Percentiles rank a stretch among this genome's conserved stretches.
Evolutionary conservation across 2,113 vertebrate genomes (phyloP).

Genomic region (Xiphorhynchus elegans): DNA sequence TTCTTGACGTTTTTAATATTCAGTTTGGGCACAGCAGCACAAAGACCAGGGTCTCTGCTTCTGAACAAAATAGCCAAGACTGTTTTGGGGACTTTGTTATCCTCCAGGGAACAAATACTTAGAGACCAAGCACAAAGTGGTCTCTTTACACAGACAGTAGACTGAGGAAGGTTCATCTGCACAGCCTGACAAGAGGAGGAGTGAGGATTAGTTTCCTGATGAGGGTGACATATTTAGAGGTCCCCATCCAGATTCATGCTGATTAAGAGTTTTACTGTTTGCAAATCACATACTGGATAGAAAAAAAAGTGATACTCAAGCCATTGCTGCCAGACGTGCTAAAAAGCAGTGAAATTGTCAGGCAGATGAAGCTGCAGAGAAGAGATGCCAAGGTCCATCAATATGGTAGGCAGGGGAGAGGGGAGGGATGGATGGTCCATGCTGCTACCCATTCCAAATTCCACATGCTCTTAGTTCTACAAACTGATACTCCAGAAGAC

Average conservation of each 20-base stretch:
- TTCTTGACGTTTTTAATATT: slow-evolving; percentile 8
- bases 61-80: neutral
- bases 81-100: neutral
- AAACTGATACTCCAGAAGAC: neutral
- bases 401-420: neutral
- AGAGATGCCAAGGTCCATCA: slow-evolving; percentile 39
- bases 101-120: neutral
- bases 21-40: neutral
- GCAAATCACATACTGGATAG: neutral
- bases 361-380: neutral
- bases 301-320: neutral
- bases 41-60: neutral
- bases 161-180: neutral
- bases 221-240: neutral
- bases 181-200: neutral
- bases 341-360: neutral
- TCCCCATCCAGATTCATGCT: neutral
- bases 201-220: neutral
- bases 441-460: neutral
- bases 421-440: neutral
- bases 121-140: neutral
- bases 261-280: neutral
- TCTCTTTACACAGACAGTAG: neutral
- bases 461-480: neutral
- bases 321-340: slow-evolving; percentile 7